Percentiles rank a stretch among this genome's conserved stretches.
Evolutionary conservation across 2,113 vertebrate genomes (phyloP).

Genomic region (Gallinago undulata): DNA sequence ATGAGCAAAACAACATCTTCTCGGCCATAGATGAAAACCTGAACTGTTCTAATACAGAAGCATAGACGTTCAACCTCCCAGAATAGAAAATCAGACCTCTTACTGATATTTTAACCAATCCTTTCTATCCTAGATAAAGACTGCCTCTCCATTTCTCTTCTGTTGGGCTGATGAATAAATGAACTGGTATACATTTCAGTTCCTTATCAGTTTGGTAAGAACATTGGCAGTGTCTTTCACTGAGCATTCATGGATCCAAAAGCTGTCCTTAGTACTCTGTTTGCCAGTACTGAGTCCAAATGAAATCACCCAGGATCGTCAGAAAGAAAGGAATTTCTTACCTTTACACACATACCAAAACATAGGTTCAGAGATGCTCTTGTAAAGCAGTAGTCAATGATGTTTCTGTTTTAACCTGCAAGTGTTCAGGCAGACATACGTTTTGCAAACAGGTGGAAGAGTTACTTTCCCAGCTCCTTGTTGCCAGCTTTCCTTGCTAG

Average conservation of each 20-base stretch:
- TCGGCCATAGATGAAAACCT: neutral
- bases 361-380: neutral
- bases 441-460: neutral
- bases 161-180: neutral
- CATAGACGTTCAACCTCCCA: neutral
- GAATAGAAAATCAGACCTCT: neutral
- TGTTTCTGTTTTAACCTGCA: neutral
- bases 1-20: neutral
- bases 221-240: neutral
- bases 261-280: neutral
- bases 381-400: neutral
- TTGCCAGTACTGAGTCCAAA: neutral
- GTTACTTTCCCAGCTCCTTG: neutral
- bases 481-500: neutral
- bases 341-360: neutral
- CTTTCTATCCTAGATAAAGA: neutral
- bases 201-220: neutral
- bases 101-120: neutral
- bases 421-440: neutral
- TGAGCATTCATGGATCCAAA: neutral
- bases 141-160: neutral
- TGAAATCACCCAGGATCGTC: neutral
- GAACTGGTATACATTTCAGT: neutral
- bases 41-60: neutral
- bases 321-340: neutral